Base-by-base conservation (phyloP, 2,888 invertebrate genomes). In the Xestia ashworthii region DNA sequence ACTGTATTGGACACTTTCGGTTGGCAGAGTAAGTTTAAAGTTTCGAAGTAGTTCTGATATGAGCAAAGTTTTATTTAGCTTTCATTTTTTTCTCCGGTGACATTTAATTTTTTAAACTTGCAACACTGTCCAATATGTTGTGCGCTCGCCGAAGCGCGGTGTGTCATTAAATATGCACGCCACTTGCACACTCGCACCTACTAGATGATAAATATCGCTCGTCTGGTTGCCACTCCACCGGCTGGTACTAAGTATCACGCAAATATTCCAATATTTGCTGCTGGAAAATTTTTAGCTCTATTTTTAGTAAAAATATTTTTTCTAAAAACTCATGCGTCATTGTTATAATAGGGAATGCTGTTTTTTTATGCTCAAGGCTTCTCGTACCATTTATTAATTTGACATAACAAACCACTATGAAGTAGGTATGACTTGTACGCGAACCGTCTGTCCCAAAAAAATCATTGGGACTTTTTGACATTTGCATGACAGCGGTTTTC, bases 111-210 rank as follows among this genome's bases (percentile, higher is more conserved):
- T 22, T 74, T 69, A 71, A 71, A 44, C 60, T 77, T 53, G 44
- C 68, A 78, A 79, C 77, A 81, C 53, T 82, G 72, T 80, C 71
- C 80, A 67, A 82, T 78, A 80, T 41, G 79, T 71, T 81, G 72
- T 70, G 64, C 62, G 75, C 46, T 65, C 65, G 48, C 60, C 48
- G 76, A 76, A 71, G 71, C 78, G 79, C 64, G 75, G 62, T 46
- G 71, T 85, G 82, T 87, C 90, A 87, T 90, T 90, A 89, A 90
- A 90, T 88, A 87, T 90, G 85, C 88, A 89, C 87, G 88, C 87
- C 84, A 83, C 87, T 88, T 87, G 87, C 88, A 86, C 84, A 83
- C 87, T 88, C 85, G 86, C 88, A 86, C 81, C 81, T 82, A 84
- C 77, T 78, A 87, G 81, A 75, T 76, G 82, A 83, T 86, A 86